A percentile compares a stretch with the other conserved stretches of the same genome.
Conservation (phyloP, 2,888 invertebrate species). For the Scrobipalpa costella region DNA sequence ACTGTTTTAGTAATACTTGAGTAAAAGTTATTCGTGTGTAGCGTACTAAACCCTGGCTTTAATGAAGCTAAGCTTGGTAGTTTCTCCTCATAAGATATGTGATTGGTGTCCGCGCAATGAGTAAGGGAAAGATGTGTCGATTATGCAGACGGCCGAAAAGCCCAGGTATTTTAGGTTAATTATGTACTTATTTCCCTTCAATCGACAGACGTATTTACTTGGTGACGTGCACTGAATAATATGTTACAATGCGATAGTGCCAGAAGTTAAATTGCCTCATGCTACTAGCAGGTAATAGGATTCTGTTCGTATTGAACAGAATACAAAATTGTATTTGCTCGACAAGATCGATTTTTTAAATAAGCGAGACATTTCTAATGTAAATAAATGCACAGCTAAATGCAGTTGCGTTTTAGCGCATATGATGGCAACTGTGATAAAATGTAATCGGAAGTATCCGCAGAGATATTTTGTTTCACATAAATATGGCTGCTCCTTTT, state of each 20-base stretch:
- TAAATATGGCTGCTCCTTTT: no score
- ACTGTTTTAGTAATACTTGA: neutral
- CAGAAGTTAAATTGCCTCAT: neutral
- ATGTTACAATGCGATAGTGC: neutral
- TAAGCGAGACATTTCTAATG: no score
- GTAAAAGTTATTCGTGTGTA: neutral
- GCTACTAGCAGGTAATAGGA: neutral
- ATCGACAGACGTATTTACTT: no score
- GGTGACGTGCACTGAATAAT: neutral
- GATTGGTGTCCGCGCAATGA: slow-evolving; percentile 42
- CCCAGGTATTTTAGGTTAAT: slow-evolving; percentile 35
- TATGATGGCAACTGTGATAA: no score
- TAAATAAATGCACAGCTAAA: no score
- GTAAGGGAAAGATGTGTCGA: slow-evolving; percentile 35
- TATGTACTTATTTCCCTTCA: neutral
- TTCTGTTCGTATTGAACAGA: neutral
- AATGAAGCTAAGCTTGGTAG: slow-evolving; percentile 33
- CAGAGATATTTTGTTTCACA: no score
- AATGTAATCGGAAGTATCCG: no score
- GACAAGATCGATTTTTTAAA: no score
- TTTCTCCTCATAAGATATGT: slow-evolving; percentile 48
- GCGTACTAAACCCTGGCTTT: slow-evolving; percentile 15
- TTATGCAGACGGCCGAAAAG: slow-evolving; percentile 15
- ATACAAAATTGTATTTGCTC: neutral
- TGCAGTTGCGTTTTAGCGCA: no score